Conservation (phyloP, 2,797 vertebrate species). For the Mastacembelus armatus region DNA sequence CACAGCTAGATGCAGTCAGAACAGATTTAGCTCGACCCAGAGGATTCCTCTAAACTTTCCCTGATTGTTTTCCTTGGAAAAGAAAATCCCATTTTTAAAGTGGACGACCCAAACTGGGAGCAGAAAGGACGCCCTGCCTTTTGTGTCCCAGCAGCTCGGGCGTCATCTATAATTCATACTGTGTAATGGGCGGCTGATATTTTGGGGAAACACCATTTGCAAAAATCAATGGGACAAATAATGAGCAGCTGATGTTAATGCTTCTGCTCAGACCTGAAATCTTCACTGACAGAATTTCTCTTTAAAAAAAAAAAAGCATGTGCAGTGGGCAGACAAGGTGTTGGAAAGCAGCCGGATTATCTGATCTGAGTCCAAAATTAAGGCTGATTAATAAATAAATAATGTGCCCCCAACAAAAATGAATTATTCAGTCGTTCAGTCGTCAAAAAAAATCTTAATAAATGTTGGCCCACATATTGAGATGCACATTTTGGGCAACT, state of each 20-base stretch:
- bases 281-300: slow-evolving; percentile 40
- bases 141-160: slow-evolving; percentile 58
- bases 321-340: slow-evolving; percentile 45
- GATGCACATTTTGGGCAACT: slow-evolving; percentile 67
- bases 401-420: slow-evolving; percentile 77
- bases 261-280: slow-evolving; percentile 43
- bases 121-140: slow-evolving; percentile 28
- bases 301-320: background rate
- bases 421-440: slow-evolving; percentile 74
- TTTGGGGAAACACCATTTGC: slow-evolving; percentile 69
- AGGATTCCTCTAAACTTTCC: slow-evolving; percentile 15
- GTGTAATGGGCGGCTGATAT: slow-evolving; percentile 64
- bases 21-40: slow-evolving; percentile 4
- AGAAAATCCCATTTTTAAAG: background rate
- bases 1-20: slow-evolving; percentile 25
- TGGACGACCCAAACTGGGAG: background rate
- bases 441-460: slow-evolving; percentile 74
- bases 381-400: slow-evolving; percentile 80
- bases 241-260: slow-evolving; percentile 60
- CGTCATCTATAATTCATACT: slow-evolving; percentile 66
- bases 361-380: slow-evolving; percentile 74
- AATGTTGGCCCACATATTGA: slow-evolving; percentile 75
- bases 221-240: slow-evolving; percentile 74
- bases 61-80: background rate
- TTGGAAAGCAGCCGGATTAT: slow-evolving; percentile 53